phyloP scores from a whole-genome alignment of 2,113 vertebrate genomes.

The Loxodonta africana region DNA sequence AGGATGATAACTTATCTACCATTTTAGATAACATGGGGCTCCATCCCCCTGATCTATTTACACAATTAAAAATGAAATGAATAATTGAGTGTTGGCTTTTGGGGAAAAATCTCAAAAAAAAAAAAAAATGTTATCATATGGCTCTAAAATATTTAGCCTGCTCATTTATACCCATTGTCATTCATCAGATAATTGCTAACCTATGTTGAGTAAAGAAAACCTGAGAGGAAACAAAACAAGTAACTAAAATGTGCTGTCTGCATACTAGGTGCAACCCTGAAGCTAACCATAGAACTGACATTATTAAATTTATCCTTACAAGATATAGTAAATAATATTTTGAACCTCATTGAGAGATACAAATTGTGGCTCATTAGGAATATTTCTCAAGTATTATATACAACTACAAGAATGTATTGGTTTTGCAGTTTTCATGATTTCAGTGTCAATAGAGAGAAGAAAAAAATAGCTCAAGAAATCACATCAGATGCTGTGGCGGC shows the following conservation, averaged over 20 bases:
- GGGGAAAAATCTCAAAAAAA: not conserved
- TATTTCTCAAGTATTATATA: not conserved
- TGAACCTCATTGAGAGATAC: not conserved
- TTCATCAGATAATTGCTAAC: not conserved
- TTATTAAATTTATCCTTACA: too few relatives aligned
- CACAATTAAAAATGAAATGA: not conserved
- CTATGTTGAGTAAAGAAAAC: not conserved
- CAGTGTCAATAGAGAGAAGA: not conserved
- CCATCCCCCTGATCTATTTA: not conserved
- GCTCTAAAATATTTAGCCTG: not conserved
- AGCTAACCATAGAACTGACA: not conserved
- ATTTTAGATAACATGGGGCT: not conserved
- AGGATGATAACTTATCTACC: not conserved
- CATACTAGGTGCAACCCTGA: not conserved
- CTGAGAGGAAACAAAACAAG: not conserved
- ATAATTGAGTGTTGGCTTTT: not conserved
- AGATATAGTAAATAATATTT: not conserved
- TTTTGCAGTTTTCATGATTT: not conserved
- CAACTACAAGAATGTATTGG: not conserved
- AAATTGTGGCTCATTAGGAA: not conserved
- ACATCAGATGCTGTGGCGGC: not conserved
- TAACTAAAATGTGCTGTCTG: not conserved
- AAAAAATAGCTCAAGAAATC: not conserved
- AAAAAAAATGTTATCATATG: not conserved
- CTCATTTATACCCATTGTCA: not conserved